Percentiles rank a stretch among this genome's conserved stretches.
phyloP scores from a whole-genome alignment of 2,888 invertebrate genomes.

The Cephus rjabovi region DNA sequence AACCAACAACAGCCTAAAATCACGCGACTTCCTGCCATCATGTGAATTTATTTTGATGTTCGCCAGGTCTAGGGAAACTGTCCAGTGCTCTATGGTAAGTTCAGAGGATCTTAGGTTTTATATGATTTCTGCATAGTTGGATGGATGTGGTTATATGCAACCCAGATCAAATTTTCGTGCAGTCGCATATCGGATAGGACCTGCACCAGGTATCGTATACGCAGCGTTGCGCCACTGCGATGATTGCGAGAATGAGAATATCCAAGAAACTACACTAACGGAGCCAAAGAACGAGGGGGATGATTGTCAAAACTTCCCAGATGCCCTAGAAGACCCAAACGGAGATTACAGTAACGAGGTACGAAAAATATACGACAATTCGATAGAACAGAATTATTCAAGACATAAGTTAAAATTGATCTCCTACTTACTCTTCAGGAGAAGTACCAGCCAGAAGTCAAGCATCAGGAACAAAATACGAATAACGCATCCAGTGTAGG shows the following conservation, averaged over 20 bases:
- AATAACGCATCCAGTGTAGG: background rate
- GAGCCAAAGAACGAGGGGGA: conserved; percentile 27
- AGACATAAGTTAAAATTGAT: background rate
- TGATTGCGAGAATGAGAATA: conserved; percentile 42
- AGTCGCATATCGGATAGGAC: conserved; percentile 48
- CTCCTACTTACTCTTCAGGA: background rate
- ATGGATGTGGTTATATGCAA: conserved; percentile 61
- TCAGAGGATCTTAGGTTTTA: conserved; percentile 27
- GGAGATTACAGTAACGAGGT: background rate
- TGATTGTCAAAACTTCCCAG: background rate
- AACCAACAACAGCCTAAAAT: background rate
- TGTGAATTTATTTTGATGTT: conserved; percentile 29
- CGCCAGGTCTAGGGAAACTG: conserved; percentile 33
- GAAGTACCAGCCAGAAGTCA: background rate
- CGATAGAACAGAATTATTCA: background rate
- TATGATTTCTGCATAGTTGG: conserved; percentile 52
- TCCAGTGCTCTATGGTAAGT: conserved; percentile 9
- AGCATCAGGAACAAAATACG: background rate
- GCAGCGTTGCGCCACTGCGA: conserved; percentile 44
- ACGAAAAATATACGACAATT: background rate
- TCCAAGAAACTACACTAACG: conserved; percentile 37
- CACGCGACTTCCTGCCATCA: background rate
- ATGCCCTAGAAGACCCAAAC: background rate
- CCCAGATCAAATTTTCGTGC: conserved; percentile 54
- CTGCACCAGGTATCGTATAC: conserved; percentile 48